These are phyloP conservation scores for Melanotaenia duboulayi DNA, from an alignment of 2,113 vertebrate genomes.

Conservation along the genomic window DNA sequence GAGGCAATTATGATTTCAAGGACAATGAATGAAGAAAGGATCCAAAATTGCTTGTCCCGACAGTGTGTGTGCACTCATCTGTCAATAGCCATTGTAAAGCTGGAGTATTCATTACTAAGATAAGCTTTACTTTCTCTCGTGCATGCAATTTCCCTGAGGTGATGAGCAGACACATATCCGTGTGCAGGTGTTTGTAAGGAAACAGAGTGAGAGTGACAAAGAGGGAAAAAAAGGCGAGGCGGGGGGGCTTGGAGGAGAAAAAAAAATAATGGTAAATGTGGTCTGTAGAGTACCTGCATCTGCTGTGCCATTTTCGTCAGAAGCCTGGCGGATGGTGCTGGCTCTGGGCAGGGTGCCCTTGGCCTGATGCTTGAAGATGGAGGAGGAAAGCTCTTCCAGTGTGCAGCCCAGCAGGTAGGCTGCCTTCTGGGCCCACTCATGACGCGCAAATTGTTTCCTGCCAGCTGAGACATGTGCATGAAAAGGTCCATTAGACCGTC, in stretches of 20 bases:
- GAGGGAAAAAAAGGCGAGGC: neutral
- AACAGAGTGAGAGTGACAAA: slow-evolving; percentile 51
- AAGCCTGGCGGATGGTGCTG: slow-evolving; percentile 88
- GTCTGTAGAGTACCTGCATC: slow-evolving; percentile 82
- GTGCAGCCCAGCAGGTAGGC: slow-evolving; percentile 93
- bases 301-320: slow-evolving; percentile 83
- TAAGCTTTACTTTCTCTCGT: slow-evolving; percentile 72
- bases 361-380: slow-evolving; percentile 95
- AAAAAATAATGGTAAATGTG: slow-evolving; percentile 47
- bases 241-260: slow-evolving; percentile 10
- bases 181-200: slow-evolving; percentile 23
- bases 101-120: slow-evolving; percentile 78
- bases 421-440: slow-evolving; percentile 98
- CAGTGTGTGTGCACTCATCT: slow-evolving; percentile 68
- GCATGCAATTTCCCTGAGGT: slow-evolving; percentile 71
- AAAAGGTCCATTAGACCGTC: slow-evolving; percentile 72
- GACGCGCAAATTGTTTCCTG: slow-evolving; percentile 95
- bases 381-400: slow-evolving; percentile 95
- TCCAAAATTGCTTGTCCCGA: slow-evolving; percentile 72
- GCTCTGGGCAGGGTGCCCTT: slow-evolving; percentile 90
- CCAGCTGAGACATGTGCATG: slow-evolving; percentile 82
- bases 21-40: slow-evolving; percentile 70
- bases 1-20: slow-evolving; percentile 79
- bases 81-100: slow-evolving; percentile 74
- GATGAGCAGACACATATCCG: slow-evolving; percentile 50